phyloP scores from a whole-genome alignment of 2,113 vertebrate species.

The Percina caprodes region DNA sequence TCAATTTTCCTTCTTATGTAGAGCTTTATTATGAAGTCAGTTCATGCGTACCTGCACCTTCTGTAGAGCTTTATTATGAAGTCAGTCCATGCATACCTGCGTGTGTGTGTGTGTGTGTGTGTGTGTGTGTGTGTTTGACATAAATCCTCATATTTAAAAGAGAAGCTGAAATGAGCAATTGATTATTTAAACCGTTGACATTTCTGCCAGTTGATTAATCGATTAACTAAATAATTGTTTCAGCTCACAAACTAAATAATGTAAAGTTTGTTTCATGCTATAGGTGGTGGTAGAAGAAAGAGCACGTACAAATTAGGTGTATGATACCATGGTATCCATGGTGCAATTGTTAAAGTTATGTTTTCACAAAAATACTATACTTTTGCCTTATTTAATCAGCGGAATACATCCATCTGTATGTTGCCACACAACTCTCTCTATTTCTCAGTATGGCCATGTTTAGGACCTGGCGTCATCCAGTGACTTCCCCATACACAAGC shows the following conservation, averaged over 20 bases:
- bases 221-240: not conserved
- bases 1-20: conserved; percentile 37
- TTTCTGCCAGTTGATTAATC: not conserved
- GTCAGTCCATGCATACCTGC: no score
- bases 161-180: not conserved
- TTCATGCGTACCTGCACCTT: conserved; percentile 4
- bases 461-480: no score
- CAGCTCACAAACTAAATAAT: not conserved
- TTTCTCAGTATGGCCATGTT: no score
- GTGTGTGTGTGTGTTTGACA: conserved; percentile 19
- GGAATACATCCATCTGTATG: not conserved
- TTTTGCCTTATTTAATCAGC: not conserved
- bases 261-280: no score
- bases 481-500: no score
- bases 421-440: not conserved
- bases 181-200: not conserved
- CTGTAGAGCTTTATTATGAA: no score
- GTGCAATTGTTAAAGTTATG: not conserved
- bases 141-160: not conserved
- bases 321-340: not conserved
- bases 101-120: conserved; percentile 27
- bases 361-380: not conserved
- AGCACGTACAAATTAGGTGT: no score
- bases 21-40: not conserved
- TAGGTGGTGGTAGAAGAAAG: not conserved